Percentiles rank a stretch among this genome's conserved stretches.
phyloP scores from a whole-genome alignment of 2,888 invertebrate genomes.

The Drosophila picticornis region DNA sequence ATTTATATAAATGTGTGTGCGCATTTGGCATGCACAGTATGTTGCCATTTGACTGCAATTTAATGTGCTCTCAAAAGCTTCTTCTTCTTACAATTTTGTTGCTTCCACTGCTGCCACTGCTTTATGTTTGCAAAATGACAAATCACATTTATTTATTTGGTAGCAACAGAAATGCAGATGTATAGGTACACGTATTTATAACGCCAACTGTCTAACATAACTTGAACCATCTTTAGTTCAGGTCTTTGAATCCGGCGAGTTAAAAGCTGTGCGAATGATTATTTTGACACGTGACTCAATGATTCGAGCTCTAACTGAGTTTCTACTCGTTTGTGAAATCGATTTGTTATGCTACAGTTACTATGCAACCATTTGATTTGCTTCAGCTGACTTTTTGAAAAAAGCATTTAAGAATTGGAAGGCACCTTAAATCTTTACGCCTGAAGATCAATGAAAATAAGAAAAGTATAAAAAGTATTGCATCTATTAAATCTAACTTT shows the following conservation, averaged over 20 bases:
- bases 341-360: conserved; percentile 43
- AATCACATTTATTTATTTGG: conserved; percentile 81
- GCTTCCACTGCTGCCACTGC: conserved; percentile 16
- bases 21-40: conserved; percentile 77
- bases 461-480: background rate
- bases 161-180: conserved; percentile 24
- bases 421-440: background rate
- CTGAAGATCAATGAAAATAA: background rate
- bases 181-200: conserved; percentile 2
- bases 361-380: conserved; percentile 18
- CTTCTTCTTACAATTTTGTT: conserved; percentile 30
- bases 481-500: background rate
- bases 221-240: conserved; percentile 37
- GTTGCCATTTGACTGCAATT: conserved; percentile 82
- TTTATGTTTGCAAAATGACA: conserved; percentile 79
- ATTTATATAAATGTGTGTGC: conserved; percentile 21
- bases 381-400: conserved; percentile 4
- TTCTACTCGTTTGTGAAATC: conserved; percentile 30
- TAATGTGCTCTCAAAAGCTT: conserved; percentile 69
- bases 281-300: conserved; percentile 56
- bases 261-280: conserved; percentile 55
- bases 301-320: conserved; percentile 19
- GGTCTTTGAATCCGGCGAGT: conserved; percentile 31
- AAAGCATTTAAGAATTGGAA: background rate
- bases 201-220: conserved; percentile 17